Conservation (phyloP, 2,797 vertebrate genomes). For the Poecilia gillii region DNA sequence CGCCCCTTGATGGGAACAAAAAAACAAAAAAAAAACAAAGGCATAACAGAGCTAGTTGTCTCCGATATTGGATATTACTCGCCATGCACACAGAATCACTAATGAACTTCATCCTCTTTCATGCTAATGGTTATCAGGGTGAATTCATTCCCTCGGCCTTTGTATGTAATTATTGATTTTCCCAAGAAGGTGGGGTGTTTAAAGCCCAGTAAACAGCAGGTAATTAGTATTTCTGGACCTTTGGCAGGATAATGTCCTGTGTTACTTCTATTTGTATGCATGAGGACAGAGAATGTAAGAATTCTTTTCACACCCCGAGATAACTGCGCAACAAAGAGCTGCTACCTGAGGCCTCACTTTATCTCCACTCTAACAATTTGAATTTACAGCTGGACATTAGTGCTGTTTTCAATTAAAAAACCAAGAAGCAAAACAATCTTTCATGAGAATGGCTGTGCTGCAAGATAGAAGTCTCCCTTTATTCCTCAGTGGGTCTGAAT, state of each 20-base stretch:
- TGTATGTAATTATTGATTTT: conserved; percentile 85
- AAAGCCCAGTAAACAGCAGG: conserved; percentile 79
- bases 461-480: conserved; percentile 10
- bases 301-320: conserved; percentile 53
- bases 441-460: conserved; percentile 7
- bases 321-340: conserved; percentile 41
- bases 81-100: conserved; percentile 70
- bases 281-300: conserved; percentile 43
- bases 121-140: conserved; percentile 80
- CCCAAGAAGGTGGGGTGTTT: conserved; percentile 75
- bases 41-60: conserved; percentile 68
- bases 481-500: conserved; percentile 15
- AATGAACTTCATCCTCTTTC: conserved; percentile 80
- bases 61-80: conserved; percentile 79
- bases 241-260: conserved; percentile 76
- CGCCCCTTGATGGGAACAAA: conserved; percentile 66
- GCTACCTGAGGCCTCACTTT: conserved; percentile 47
- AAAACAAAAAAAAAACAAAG: conserved; percentile 58
- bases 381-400: conserved; percentile 42
- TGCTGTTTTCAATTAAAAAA: conserved; percentile 55
- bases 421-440: conserved; percentile 39
- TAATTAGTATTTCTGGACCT: conserved; percentile 84
- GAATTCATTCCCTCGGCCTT: conserved; percentile 76
- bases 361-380: conserved; percentile 50
- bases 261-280: conserved; percentile 78